Evolutionary conservation across 2,797 vertebrate genomes (phyloP).

Genomic region (Rhinatrema bivittatum): DNA sequence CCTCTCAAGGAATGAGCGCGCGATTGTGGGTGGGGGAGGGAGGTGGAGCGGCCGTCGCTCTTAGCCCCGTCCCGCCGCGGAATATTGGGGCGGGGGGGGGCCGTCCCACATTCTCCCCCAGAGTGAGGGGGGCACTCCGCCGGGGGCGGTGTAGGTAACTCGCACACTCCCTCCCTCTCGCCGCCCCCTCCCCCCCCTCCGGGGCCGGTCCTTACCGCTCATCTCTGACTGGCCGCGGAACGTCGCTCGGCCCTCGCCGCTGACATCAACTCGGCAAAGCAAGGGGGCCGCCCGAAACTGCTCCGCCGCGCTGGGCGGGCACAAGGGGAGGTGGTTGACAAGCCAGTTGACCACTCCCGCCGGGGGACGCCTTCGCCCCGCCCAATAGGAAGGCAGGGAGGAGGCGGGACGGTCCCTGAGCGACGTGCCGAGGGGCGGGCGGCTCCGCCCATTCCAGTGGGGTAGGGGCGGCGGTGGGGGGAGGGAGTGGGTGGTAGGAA

Average conservation of each 20-base stretch:
- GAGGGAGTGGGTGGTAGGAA: not conserved
- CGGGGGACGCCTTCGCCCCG: slow-evolving; percentile 11
- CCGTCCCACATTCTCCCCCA: too few relatives aligned
- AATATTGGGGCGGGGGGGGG: too few relatives aligned
- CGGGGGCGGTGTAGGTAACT: not conserved
- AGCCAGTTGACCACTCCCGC: slow-evolving; percentile 6
- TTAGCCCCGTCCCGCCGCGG: too few relatives aligned
- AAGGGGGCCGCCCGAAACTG: slow-evolving; percentile 5
- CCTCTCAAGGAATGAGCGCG: not conserved
- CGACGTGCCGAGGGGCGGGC: not conserved
- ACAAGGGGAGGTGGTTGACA: slow-evolving; percentile 10
- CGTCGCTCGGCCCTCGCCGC: not conserved
- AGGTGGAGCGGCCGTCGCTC: not conserved
- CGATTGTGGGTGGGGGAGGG: not conserved
- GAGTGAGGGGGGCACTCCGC: not conserved
- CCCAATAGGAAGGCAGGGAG: slow-evolving; percentile 7
- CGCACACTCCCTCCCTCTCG: not conserved
- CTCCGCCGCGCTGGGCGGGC: slow-evolving; percentile 3
- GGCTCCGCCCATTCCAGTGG: not conserved
- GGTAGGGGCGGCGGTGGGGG: slow-evolving; percentile 1
- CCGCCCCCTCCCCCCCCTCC: not conserved
- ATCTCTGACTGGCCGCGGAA: not conserved
- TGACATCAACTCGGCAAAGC: not conserved
- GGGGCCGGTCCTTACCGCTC: slow-evolving; percentile 5
- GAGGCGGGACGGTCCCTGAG: not conserved